Conservation (phyloP, 2,888 invertebrate species). For the Pseudococcus longispinus region DNA sequence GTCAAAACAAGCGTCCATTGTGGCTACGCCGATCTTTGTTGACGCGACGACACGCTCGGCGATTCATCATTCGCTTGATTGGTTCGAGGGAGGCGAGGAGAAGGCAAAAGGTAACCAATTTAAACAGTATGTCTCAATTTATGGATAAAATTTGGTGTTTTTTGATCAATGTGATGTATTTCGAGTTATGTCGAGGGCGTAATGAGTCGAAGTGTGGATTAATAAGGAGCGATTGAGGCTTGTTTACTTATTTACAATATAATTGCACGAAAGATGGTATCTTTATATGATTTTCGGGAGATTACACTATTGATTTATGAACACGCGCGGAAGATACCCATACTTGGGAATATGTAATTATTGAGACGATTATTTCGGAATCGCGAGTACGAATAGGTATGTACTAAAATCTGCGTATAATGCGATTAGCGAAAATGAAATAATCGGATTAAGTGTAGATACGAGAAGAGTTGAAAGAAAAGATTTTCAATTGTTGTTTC, state of each 20-base stretch:
- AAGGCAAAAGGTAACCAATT: background rate
- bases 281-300: too few relatives aligned
- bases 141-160: too few relatives aligned
- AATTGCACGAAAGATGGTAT: too few relatives aligned
- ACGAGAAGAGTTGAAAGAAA: background rate
- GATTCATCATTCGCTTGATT: slow-evolving; percentile 6
- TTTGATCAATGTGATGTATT: too few relatives aligned
- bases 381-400: background rate
- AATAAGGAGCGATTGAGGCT: too few relatives aligned
- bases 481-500: slow-evolving; percentile 1
- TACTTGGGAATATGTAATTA: background rate
- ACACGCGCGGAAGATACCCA: background rate
- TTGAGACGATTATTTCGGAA: background rate
- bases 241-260: too few relatives aligned
- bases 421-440: slow-evolving; percentile 8
- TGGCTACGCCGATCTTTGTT: background rate
- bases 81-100: background rate
- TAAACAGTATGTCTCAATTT: too few relatives aligned
- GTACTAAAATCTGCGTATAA: background rate
- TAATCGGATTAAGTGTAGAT: background rate
- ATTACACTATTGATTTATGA: too few relatives aligned
- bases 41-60: background rate
- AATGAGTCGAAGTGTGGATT: too few relatives aligned
- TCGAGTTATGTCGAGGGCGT: too few relatives aligned
- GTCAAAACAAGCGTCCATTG: background rate